Evolutionary conservation across 2,113 vertebrate species (phyloP).

Genomic region (Catharus bicknelli): DNA sequence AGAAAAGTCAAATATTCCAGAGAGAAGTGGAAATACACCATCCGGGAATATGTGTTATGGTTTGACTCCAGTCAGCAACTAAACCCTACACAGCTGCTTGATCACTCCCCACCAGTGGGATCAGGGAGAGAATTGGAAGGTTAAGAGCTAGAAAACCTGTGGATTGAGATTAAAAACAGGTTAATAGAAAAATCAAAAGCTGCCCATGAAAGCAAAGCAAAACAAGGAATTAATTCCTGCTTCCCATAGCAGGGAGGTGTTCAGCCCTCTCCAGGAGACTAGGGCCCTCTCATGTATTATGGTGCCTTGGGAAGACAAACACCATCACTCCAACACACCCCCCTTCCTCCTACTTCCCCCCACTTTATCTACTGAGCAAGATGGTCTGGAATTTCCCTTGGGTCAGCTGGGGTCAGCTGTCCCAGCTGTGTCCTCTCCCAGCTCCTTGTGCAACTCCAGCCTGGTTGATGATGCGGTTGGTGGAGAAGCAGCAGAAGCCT

Average conservation of each 20-base stretch:
- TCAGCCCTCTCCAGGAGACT: background rate
- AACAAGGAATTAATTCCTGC: background rate
- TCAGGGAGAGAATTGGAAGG: rapidly evolving
- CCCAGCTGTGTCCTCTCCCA: background rate
- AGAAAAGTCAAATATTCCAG: background rate
- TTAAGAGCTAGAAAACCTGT: background rate
- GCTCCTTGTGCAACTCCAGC: rapidly evolving
- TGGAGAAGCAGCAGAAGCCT: background rate
- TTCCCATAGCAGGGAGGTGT: background rate
- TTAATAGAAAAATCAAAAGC: background rate
- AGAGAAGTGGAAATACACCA: background rate
- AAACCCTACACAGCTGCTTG: background rate
- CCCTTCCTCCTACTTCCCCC: background rate
- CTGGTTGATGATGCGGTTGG: rapidly evolving
- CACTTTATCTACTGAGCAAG: background rate
- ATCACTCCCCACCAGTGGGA: rapidly evolving
- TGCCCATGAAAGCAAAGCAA: rapidly evolving
- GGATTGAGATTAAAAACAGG: background rate
- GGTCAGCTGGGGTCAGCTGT: background rate
- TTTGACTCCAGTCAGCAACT: background rate
- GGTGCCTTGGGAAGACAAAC: background rate
- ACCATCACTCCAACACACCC: background rate
- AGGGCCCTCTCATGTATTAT: rapidly evolving
- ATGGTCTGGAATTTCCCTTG: background rate
- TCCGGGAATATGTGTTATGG: background rate